Percentiles rank a stretch among this genome's conserved stretches.
Evolutionary conservation across 2,797 vertebrate genomes (phyloP).

Genomic region (Danio choprae): DNA sequence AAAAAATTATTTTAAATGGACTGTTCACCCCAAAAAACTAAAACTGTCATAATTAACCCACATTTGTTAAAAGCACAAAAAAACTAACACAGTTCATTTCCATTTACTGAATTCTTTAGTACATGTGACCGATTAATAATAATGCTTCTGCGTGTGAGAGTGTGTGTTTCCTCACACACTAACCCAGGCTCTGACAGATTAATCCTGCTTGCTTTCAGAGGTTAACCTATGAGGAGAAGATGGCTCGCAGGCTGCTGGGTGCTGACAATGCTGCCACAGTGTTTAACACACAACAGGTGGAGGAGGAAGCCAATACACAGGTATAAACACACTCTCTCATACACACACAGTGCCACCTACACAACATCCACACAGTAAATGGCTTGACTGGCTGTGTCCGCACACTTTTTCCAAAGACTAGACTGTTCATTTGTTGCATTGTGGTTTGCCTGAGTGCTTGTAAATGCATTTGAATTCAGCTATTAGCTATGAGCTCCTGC

Average conservation of each 20-base stretch:
- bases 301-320: conserved; percentile 81
- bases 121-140: conserved; percentile 3
- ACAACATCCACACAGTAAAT: background rate
- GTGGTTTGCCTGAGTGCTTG: conserved; percentile 34
- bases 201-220: conserved; percentile 82
- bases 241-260: conserved; percentile 95
- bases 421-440: background rate
- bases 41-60: background rate
- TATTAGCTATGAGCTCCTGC: conserved; percentile 13
- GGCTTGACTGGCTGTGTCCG: background rate
- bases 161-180: conserved; percentile 72
- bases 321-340: conserved; percentile 42
- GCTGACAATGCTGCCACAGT: conserved; percentile 94
- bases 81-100: background rate
- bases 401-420: background rate
- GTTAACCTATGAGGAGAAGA: conserved; percentile 98
- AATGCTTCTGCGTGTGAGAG: conserved; percentile 47
- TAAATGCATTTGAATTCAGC: conserved; percentile 26
- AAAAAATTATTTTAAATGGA: background rate
- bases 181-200: conserved; percentile 68
- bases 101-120: conserved; percentile 8
- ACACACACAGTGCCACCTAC: background rate
- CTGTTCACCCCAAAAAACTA: background rate
- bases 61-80: background rate
- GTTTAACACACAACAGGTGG: conserved; percentile 89